phyloP scores from a whole-genome alignment of 2,113 vertebrate species.

The Mixornis gularis region DNA sequence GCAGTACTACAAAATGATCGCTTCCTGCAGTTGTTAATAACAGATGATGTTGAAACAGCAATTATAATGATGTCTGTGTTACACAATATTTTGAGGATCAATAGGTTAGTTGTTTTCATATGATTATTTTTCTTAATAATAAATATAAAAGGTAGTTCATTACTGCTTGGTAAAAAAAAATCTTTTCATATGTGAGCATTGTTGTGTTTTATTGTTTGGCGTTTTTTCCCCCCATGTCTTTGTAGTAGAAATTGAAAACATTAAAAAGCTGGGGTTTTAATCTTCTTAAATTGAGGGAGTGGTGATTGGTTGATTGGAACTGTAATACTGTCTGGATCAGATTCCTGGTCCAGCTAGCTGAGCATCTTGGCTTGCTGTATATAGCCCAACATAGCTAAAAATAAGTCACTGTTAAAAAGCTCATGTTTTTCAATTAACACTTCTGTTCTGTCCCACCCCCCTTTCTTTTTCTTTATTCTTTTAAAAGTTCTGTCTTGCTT shows the following conservation, averaged over 20 bases:
- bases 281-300: neutral
- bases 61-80: conserved; percentile 78
- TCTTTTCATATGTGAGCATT: neutral
- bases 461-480: neutral
- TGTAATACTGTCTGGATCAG: neutral
- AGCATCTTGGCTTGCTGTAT: neutral
- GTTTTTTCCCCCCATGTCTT: neutral
- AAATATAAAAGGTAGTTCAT: neutral
- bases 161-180: neutral
- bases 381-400: neutral
- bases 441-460: neutral
- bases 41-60: conserved; percentile 79
- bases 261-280: neutral
- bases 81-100: conserved; percentile 74
- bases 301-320: neutral
- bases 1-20: conserved; percentile 83
- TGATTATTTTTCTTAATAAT: neutral
- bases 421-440: neutral
- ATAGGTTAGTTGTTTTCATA: conserved; percentile 74
- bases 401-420: neutral
- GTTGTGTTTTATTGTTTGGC: neutral
- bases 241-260: neutral
- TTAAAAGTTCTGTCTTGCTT: conserved; percentile 73
- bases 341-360: neutral
- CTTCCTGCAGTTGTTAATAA: conserved; percentile 83